Percentiles rank a stretch among this genome's conserved stretches.
Evolutionary conservation across 2,888 invertebrate species (phyloP).

Genomic region (Dynastes hyllus): DNA sequence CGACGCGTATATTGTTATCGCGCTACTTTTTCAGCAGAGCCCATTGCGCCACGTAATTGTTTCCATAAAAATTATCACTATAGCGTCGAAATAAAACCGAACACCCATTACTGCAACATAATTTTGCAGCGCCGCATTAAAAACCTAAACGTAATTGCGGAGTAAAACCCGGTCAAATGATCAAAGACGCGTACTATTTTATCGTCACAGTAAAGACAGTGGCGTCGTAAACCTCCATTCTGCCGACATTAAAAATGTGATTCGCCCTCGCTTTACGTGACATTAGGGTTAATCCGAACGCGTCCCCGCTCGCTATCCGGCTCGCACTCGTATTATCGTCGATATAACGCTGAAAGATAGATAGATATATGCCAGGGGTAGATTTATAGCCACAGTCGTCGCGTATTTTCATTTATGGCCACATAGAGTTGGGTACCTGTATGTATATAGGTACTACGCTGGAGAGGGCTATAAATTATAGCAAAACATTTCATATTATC

Average conservation of each 20-base stretch:
- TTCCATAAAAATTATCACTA: constrained; percentile 31
- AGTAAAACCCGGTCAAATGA: constrained; percentile 46
- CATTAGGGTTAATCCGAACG: constrained; percentile 42
- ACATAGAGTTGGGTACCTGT: constrained; percentile 1
- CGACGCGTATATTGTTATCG: background rate
- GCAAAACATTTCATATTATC: constrained; percentile 12
- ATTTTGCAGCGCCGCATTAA: constrained; percentile 34
- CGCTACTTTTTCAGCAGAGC: background rate
- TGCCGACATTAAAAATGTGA: constrained; percentile 40
- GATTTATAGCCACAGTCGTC: constrained; percentile 23
- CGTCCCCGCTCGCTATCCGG: constrained; percentile 17
- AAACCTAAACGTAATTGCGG: constrained; percentile 34
- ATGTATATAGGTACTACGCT: background rate
- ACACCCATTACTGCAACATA: constrained; percentile 32
- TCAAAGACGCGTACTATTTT: constrained; percentile 41
- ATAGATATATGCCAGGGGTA: constrained; percentile 30
- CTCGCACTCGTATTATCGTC: constrained; percentile 27
- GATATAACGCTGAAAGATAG: constrained; percentile 38
- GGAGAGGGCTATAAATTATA: constrained; percentile 16
- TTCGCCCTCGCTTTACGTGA: constrained; percentile 41
- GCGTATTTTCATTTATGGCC: constrained; percentile 29
- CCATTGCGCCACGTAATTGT: constrained; percentile 12
- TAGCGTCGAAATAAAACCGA: background rate
- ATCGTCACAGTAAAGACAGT: constrained; percentile 39
- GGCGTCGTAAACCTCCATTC: constrained; percentile 37